Evolutionary conservation across 2,113 vertebrate species (phyloP).

Genomic region (Boulengeromyrus knoepffleri): DNA sequence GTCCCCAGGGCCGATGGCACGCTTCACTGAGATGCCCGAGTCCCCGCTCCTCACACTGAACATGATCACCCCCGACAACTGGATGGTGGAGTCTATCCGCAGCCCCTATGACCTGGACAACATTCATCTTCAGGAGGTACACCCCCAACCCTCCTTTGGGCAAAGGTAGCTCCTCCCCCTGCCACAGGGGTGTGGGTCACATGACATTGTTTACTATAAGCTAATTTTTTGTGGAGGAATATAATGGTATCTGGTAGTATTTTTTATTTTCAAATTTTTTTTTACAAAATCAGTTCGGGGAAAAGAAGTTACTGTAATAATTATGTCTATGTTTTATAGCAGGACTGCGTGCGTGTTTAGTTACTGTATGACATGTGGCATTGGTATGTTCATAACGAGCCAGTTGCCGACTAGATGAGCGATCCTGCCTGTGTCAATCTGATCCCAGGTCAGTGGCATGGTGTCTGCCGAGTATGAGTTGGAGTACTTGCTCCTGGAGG

Average conservation of each 20-base stretch:
- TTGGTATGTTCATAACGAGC: not conserved
- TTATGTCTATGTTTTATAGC: not conserved
- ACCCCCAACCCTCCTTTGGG: constrained; percentile 12
- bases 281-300: not conserved
- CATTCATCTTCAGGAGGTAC: constrained; percentile 85
- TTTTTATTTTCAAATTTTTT: not conserved
- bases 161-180: not conserved
- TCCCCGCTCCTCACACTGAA: constrained; percentile 84
- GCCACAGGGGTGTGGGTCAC: not conserved
- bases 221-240: not conserved
- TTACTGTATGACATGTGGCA: not conserved
- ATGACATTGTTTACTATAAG: not conserved
- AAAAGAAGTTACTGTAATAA: not conserved
- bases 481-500: constrained; percentile 86
- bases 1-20: constrained; percentile 72
- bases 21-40: constrained; percentile 84
- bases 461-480: constrained; percentile 85
- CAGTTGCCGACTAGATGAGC: not conserved
- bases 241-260: not conserved
- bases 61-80: constrained; percentile 91
- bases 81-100: constrained; percentile 83
- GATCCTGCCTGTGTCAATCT: not conserved
- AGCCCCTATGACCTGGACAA: constrained; percentile 92
- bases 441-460: constrained; percentile 61
- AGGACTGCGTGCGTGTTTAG: not conserved